These are phyloP conservation scores for Clarias fuscus DNA, from an alignment of 2,797 vertebrate species.

Conservation along the genomic window DNA sequence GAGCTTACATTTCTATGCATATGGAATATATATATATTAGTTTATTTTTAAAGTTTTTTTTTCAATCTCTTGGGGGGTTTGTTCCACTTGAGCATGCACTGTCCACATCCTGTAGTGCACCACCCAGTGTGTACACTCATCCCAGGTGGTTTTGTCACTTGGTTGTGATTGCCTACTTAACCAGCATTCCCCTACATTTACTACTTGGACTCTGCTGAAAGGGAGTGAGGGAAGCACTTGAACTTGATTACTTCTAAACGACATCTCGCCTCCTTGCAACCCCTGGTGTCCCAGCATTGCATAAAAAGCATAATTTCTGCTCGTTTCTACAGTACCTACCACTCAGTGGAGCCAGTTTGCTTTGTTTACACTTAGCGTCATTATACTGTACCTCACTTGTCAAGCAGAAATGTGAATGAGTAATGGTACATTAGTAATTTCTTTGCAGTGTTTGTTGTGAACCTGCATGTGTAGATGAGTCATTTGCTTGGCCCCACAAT, in stretches of 20 bases:
- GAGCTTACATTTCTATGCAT: background rate
- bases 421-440: background rate
- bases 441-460: background rate
- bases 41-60: too few species aligned
- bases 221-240: slow-evolving; percentile 25
- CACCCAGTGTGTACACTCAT: slow-evolving; percentile 1
- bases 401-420: background rate
- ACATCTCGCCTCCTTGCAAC: background rate
- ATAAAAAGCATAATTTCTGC: background rate
- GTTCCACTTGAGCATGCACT: slow-evolving; percentile 4
- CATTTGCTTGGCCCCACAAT: slow-evolving; percentile 49
- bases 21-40: background rate
- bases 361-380: background rate
- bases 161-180: background rate
- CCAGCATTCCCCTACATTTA: background rate
- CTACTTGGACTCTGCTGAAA: slow-evolving; percentile 16
- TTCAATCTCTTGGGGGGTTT: background rate
- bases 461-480: slow-evolving; percentile 45
- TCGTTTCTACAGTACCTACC: background rate
- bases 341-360: background rate
- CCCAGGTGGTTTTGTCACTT: background rate
- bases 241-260: background rate
- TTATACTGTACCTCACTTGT: background rate
- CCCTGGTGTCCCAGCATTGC: background rate
- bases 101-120: slow-evolving; percentile 1